A percentile compares a stretch with the other conserved stretches of the same genome.
Conservation (phyloP, 2,888 invertebrate species). For the Drosophila fulvimacula region DNA sequence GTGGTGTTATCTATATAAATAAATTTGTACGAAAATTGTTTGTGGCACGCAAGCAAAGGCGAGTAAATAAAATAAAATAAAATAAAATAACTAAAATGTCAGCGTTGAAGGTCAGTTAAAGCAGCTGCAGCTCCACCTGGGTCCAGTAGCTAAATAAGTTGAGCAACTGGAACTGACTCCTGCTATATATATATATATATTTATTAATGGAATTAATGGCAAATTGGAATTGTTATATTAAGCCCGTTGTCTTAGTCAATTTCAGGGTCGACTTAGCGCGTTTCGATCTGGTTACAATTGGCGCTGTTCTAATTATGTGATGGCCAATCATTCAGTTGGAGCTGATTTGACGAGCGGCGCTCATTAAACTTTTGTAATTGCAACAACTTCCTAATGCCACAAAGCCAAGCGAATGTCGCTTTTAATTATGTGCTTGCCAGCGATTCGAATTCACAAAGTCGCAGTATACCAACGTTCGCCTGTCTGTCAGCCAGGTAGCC, state of each 20-base stretch:
- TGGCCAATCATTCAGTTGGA: constrained; percentile 74
- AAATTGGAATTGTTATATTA: constrained; percentile 41
- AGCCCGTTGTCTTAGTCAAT: constrained; percentile 49
- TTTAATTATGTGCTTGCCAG: constrained; percentile 69
- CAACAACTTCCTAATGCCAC: constrained; percentile 69
- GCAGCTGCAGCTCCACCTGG: constrained; percentile 56
- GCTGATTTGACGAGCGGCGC: constrained; percentile 24
- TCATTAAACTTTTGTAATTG: constrained; percentile 77
- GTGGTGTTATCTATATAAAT: constrained; percentile 46
- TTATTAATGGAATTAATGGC: constrained; percentile 27
- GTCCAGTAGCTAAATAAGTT: constrained; percentile 4
- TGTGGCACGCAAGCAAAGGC: constrained; percentile 62
- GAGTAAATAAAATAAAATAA: constrained; percentile 6
- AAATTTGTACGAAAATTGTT: constrained; percentile 61
- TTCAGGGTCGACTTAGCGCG: constrained; percentile 63
- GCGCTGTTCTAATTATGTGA: constrained; percentile 62
- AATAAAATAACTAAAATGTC: constrained; percentile 19
- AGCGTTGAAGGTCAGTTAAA: constrained; percentile 52
- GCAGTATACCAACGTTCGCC: not conserved
- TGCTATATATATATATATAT: not conserved
- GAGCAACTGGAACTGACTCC: not conserved
- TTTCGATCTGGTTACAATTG: constrained; percentile 41
- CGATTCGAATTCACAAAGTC: constrained; percentile 38
- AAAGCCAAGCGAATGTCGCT: constrained; percentile 70
- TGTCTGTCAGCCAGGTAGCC: constrained; percentile 25